A percentile compares a stretch with the other conserved stretches of the same genome.
phyloP scores from a whole-genome alignment of 1,140 invertebrate species.

The Brachionus manjavacas region DNA sequence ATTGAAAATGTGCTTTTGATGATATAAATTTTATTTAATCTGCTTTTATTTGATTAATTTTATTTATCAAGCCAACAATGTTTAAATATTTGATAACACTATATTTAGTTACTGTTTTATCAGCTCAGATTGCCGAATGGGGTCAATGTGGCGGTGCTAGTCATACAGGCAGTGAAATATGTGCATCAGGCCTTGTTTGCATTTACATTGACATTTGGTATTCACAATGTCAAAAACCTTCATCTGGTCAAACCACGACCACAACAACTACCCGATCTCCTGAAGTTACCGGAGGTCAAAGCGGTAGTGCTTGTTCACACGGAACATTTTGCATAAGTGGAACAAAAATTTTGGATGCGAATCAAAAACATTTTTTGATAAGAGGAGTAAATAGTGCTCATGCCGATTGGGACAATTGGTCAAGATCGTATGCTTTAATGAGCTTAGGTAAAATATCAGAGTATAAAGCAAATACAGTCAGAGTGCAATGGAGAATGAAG shows the following conservation, averaged over 20 bases:
- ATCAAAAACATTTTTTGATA: neutral
- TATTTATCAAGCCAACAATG: neutral
- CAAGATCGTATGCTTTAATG: neutral
- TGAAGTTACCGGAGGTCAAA: neutral
- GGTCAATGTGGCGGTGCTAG: neutral
- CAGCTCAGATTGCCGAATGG: neutral
- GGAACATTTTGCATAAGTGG: slow-evolving; percentile 7
- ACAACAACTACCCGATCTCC: neutral
- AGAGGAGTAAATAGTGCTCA: slow-evolving; percentile 15
- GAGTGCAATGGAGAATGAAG: slow-evolving; percentile 38
- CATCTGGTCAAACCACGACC: neutral
- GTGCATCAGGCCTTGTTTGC: neutral
- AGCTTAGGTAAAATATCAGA: neutral
- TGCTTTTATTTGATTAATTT: neutral
- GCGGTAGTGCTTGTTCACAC: neutral
- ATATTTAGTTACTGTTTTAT: neutral
- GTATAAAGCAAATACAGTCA: slow-evolving; percentile 29
- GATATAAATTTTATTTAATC: neutral
- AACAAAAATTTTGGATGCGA: slow-evolving; percentile 20
- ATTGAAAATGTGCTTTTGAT: neutral
- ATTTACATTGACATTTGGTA: neutral
- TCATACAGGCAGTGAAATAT: neutral
- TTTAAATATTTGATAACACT: neutral
- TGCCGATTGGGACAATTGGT: slow-evolving; percentile 37
- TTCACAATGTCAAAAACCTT: slow-evolving; percentile 34